Percentiles rank a stretch among this genome's conserved stretches.
Conservation (phyloP, 2,113 vertebrate genomes). For the Sisor rabdophorus region DNA sequence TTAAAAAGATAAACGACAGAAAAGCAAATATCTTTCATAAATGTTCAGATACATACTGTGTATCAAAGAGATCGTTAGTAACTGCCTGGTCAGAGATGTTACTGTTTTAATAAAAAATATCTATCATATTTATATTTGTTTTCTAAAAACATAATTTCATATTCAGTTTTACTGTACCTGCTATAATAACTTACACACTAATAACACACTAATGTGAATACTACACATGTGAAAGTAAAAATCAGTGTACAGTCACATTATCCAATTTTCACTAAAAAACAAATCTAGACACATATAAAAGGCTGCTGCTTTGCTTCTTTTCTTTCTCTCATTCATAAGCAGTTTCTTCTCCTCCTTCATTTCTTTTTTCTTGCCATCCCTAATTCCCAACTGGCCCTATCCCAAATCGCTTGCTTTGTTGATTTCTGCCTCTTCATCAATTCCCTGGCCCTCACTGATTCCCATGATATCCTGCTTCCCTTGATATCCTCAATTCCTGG, state of each 20-base stretch:
- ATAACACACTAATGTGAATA: too few relatives aligned
- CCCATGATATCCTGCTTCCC: conserved; percentile 24
- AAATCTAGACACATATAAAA: not conserved
- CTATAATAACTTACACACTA: too few relatives aligned
- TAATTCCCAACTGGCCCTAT: conserved; percentile 62
- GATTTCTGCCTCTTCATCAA: conserved; percentile 19
- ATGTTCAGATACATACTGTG: not conserved
- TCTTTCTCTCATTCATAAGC: conserved; percentile 56
- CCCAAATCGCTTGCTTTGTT: conserved; percentile 60
- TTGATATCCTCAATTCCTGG: conserved; percentile 33
- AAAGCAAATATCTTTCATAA: not conserved
- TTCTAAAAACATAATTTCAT: too few relatives aligned
- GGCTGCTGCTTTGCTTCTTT: conserved; percentile 40
- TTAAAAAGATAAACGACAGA: not conserved
- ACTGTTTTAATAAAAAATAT: too few relatives aligned
- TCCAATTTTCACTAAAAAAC: not conserved
- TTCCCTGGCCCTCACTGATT: conserved; percentile 29
- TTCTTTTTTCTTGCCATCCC: conserved; percentile 66
- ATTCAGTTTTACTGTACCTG: too few relatives aligned
- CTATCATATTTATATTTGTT: too few relatives aligned
- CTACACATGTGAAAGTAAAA: too few relatives aligned
- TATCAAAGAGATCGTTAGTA: not conserved
- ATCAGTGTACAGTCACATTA: too few relatives aligned
- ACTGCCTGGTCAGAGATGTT: not conserved
- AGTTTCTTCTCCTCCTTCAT: too few relatives aligned